Base-by-base conservation (phyloP, 2,888 invertebrate species). In the Operophtera brumata region DNA sequence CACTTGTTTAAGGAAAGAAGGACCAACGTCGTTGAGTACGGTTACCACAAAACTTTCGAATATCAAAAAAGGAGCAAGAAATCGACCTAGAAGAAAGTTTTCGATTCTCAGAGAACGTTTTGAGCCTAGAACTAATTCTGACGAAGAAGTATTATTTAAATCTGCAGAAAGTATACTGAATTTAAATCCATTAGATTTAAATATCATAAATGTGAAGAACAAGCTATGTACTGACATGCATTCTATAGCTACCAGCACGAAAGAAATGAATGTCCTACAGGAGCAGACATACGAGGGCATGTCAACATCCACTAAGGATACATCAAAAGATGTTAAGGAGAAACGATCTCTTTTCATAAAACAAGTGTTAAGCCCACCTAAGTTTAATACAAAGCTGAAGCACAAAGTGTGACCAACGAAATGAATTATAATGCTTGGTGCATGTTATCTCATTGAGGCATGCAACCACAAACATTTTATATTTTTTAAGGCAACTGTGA, bases 21-120 rank as follows among this genome's bases (percentile, higher is more conserved):
- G 40, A 1, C 28, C 57, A 26, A 32, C 57, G 12, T 34, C 57
- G 34, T 12, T 52, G 7, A 62, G 57, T 46, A 30, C 50, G 6
- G 61, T 78, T 14, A 59, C 66, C 6, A 68, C 78, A 1, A 90
- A 90, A 77, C 63, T 77, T 50, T 76, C 82, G 6, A 85, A 84
- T 56, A 73, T 76, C n/a, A 89, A 86, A 67, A 91, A 89, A 67
- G 78, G 69, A 40, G 66, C 70, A 9, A 78, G 82, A 56, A 86
- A 78, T 61, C 86, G 86, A 69, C 91, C 92, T 0, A 82, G 91
- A 53, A 78, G 92, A 62, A 92, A 92, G 70, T 92, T 92, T 76
- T 92, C 92, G 3, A 83, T 92, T 52, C 70, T 92, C 12, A 83
- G 92, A 64, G 92, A 92, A 66, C 87, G 86, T 57, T 92, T 92